phyloP scores from a whole-genome alignment of 2,797 vertebrate genomes.

The Scyliorhinus canicula region DNA sequence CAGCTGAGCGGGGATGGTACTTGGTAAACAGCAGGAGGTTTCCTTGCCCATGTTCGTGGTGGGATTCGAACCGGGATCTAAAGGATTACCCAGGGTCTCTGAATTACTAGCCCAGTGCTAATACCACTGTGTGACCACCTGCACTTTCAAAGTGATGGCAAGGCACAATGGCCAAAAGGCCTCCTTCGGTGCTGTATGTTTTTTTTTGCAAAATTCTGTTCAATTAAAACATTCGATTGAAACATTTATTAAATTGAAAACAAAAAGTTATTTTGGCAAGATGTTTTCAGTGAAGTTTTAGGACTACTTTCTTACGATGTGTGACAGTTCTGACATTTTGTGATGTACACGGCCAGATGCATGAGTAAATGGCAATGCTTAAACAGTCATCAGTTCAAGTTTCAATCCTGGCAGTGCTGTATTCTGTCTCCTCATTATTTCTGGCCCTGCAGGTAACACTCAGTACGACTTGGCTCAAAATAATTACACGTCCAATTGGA shows the following conservation, averaged over 20 bases:
- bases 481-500: conserved; percentile 43
- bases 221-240: background rate
- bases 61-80: no score
- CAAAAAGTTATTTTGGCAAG: conserved; percentile 44
- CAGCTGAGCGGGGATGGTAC: no score
- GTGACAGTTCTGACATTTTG: conserved; percentile 56
- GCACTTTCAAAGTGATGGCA: background rate
- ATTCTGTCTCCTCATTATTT: conserved; percentile 53
- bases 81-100: no score
- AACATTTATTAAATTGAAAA: conserved; percentile 29
- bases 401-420: conserved; percentile 51
- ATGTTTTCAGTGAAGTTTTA: conserved; percentile 54
- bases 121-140: no score
- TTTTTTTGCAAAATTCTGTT: background rate
- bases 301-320: conserved; percentile 48
- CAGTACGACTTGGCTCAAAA: conserved; percentile 47
- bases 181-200: background rate
- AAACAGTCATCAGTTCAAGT: conserved; percentile 53
- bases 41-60: no score
- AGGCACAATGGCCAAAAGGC: background rate
- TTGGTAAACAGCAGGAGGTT: no score
- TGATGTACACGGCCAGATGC: conserved; percentile 52
- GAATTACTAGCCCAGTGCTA: no score
- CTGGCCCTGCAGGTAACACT: conserved; percentile 53
- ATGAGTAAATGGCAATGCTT: conserved; percentile 53